phyloP scores from a whole-genome alignment of 1,140 invertebrate species.

The Drosophila ananassae region DNA sequence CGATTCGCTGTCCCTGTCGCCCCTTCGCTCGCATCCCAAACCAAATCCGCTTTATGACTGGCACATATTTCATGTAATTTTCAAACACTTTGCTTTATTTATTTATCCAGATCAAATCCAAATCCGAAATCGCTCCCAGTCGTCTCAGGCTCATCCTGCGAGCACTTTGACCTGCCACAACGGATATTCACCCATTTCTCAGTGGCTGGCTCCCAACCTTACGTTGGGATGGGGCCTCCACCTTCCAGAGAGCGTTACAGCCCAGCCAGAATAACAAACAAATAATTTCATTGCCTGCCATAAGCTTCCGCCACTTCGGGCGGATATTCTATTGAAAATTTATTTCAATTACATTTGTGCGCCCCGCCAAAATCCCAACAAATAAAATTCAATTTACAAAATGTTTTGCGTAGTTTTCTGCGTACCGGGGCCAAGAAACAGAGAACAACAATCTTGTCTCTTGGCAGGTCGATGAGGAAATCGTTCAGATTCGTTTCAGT shows the following conservation, averaged over 20 bases:
- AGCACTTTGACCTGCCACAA: conserved; percentile 72
- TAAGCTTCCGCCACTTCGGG: conserved; percentile 65
- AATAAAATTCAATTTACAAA: conserved; percentile 78
- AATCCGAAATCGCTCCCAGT: conserved; percentile 12
- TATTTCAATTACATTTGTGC: conserved; percentile 77
- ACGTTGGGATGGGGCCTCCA: not conserved
- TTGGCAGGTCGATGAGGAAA: conserved; percentile 72
- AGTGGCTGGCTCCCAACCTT: conserved; percentile 2
- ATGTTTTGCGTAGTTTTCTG: conserved; percentile 76
- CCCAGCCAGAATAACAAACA: conserved; percentile 39
- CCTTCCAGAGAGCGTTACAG: conserved; percentile 20
- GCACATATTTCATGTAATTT: conserved; percentile 70
- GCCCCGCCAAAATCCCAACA: conserved; percentile 48
- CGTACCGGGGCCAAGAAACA: conserved; percentile 2
- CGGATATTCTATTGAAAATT: conserved; percentile 81
- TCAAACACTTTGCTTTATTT: conserved; percentile 53
- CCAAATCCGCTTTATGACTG: conserved; percentile 62
- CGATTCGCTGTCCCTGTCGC: conserved; percentile 30
- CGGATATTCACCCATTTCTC: conserved; percentile 43
- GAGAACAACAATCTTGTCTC: conserved; percentile 38
- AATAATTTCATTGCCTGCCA: conserved; percentile 64
- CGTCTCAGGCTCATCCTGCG: not conserved
- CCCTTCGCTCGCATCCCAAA: not conserved
- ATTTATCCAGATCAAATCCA: conserved; percentile 41
- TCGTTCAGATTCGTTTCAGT: conserved; percentile 32